Evolutionary conservation across 2,888 invertebrate genomes (phyloP).

Genomic region (Lasioglossum malachurum): DNA sequence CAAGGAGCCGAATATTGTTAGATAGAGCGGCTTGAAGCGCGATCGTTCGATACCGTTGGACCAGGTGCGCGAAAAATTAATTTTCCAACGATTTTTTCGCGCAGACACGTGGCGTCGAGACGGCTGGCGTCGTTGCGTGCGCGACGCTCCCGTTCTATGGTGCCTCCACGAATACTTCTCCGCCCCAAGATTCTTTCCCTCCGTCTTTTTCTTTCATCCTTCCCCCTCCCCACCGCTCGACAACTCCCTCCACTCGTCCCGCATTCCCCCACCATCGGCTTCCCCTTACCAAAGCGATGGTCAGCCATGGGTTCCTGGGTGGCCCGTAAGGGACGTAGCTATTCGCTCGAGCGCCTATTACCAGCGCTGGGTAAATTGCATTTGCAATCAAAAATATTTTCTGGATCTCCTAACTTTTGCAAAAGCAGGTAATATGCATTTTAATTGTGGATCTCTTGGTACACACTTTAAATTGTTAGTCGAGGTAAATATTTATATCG

Average conservation of each 20-base stretch:
- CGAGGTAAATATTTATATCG: background rate
- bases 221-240: conserved; percentile 30
- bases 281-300: conserved; percentile 63
- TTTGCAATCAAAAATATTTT: background rate
- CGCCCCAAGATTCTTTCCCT: conserved; percentile 66
- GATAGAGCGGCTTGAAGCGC: background rate
- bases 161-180: conserved; percentile 58
- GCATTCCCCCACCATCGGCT: conserved; percentile 61
- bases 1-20: background rate
- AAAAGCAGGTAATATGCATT: too few relatives aligned
- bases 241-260: conserved; percentile 33
- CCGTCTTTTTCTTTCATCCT: conserved; percentile 52
- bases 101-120: conserved; percentile 75
- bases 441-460: too few relatives aligned
- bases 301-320: conserved; percentile 56
- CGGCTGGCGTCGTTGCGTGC: conserved; percentile 73
- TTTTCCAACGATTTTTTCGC: conserved; percentile 32
- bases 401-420: background rate
- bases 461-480: too few relatives aligned
- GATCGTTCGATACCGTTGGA: background rate
- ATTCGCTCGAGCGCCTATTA: conserved; percentile 27
- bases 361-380: background rate
- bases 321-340: conserved; percentile 58
- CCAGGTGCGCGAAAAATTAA: background rate
- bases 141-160: conserved; percentile 60